These are phyloP conservation scores for Chloroceryle inda DNA, from an alignment of 2,797 vertebrate genomes.

Conservation along the genomic window DNA sequence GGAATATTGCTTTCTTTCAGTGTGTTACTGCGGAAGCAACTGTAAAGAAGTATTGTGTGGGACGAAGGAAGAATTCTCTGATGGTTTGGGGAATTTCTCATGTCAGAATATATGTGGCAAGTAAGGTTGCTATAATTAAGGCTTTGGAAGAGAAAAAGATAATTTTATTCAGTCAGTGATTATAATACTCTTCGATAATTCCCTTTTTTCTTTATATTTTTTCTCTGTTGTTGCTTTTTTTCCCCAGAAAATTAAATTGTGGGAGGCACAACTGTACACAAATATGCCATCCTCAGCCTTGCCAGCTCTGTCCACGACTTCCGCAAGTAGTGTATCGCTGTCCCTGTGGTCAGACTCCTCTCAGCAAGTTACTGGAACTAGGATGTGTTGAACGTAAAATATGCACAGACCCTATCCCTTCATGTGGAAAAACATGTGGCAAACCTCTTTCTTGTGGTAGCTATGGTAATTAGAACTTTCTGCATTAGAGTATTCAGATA, in stretches of 20 bases:
- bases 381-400: constrained; percentile 88
- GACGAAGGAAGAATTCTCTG: constrained; percentile 86
- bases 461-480: constrained; percentile 83
- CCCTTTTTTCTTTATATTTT: not conserved
- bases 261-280: constrained; percentile 90
- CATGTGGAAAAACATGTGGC: constrained; percentile 94
- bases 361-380: constrained; percentile 91
- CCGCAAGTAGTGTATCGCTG: constrained; percentile 89
- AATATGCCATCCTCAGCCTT: constrained; percentile 89
- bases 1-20: constrained; percentile 76
- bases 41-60: constrained; percentile 89
- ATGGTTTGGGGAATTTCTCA: constrained; percentile 90
- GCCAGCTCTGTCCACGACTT: constrained; percentile 89
- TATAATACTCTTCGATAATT: not conserved
- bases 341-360: constrained; percentile 92
- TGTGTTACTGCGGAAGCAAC: constrained; percentile 91
- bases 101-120: constrained; percentile 92
- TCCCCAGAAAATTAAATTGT: constrained; percentile 90
- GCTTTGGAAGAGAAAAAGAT: not conserved
- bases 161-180: not conserved
- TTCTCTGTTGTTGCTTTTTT: not conserved
- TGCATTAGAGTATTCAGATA: not conserved
- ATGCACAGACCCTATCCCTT: constrained; percentile 93
- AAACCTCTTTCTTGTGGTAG: constrained; percentile 93
- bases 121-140: constrained; percentile 81